Conservation (phyloP, 2,113 vertebrate genomes). For the Narcine bancroftii region DNA sequence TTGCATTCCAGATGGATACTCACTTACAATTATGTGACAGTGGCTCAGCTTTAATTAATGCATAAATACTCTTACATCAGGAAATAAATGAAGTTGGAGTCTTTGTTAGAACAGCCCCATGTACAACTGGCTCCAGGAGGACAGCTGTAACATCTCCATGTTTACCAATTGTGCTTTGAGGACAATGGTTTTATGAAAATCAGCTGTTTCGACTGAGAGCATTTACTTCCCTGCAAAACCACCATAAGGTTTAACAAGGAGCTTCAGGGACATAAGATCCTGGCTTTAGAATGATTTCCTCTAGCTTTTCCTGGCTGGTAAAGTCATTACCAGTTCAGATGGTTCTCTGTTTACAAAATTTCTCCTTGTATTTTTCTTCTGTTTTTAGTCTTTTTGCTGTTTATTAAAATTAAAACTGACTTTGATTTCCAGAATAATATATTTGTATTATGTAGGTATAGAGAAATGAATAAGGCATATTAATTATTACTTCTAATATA, state of each 20-base stretch:
- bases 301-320: background rate
- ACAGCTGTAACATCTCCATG: no score
- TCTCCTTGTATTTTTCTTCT: background rate
- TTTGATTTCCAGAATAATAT: background rate
- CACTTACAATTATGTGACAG: background rate
- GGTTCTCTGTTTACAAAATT: background rate
- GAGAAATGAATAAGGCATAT: background rate
- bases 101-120: background rate
- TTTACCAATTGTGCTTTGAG: background rate
- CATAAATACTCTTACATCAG: background rate
- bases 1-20: constrained; percentile 6
- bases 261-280: background rate
- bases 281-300: background rate
- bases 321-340: background rate
- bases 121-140: background rate
- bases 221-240: background rate
- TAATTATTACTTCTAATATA: background rate
- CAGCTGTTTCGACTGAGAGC: background rate
- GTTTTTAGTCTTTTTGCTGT: background rate
- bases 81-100: background rate
- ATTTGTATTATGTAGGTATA: background rate
- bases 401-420: background rate
- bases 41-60: background rate
- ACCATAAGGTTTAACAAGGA: background rate
- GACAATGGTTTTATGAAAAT: background rate